Conservation (phyloP, 37 sponge, comb jelly and placozoan species). For the Oopsacas minuta region DNA sequence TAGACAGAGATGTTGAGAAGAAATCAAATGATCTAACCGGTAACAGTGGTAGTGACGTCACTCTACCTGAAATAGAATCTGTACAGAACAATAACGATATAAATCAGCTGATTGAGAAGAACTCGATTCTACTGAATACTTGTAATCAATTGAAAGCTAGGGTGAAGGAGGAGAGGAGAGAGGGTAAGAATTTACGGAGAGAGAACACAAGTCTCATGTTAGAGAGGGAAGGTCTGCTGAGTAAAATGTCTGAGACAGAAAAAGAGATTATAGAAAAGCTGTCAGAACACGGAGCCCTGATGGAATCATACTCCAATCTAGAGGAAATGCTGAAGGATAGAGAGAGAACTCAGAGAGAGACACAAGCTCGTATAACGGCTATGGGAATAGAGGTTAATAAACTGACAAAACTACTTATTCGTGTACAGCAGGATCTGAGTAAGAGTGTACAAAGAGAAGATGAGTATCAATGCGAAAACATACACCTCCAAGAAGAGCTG, state of each 20-base stretch:
- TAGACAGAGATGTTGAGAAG: background rate
- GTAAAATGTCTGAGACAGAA: background rate
- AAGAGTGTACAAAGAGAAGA: background rate
- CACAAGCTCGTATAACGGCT: background rate
- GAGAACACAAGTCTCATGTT: background rate
- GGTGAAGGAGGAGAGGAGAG: slow-evolving; percentile 2
- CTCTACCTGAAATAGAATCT: background rate
- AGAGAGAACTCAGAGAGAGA: background rate
- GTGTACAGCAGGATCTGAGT: background rate
- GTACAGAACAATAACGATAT: background rate
- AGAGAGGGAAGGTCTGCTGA: background rate
- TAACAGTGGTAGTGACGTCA: background rate
- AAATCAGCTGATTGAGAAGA: background rate
- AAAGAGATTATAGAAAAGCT: background rate
- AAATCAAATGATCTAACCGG: background rate
- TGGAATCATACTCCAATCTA: background rate
- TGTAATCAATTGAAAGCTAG: background rate
- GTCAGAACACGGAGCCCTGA: background rate
- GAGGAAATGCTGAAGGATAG: background rate
- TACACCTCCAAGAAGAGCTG: background rate
- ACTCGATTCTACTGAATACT: background rate
- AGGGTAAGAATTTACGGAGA: background rate
- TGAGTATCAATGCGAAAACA: background rate
- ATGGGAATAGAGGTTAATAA: background rate
- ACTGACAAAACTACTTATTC: background rate